These are phyloP conservation scores for Tympanuchus pallidicinctus DNA, from an alignment of 2,113 vertebrate species.

Conservation along the genomic window DNA sequence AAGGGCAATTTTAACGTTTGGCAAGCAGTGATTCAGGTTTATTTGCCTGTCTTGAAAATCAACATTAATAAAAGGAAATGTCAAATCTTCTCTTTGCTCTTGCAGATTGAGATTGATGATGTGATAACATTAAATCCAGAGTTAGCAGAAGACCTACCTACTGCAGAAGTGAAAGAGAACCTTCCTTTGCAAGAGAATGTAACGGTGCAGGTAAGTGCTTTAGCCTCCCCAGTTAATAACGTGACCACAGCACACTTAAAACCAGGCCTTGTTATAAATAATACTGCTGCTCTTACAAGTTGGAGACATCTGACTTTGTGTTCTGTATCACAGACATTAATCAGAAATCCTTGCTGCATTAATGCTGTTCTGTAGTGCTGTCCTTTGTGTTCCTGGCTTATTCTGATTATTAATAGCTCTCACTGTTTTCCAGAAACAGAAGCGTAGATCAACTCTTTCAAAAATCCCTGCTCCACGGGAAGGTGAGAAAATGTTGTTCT, in stretches of 20 bases:
- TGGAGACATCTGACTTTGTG: background rate
- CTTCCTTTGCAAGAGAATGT: conserved; percentile 78
- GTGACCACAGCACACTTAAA: background rate
- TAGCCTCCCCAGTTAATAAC: background rate
- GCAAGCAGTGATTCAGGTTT: background rate
- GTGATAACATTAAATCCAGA: conserved; percentile 78
- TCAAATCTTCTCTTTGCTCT: conserved; percentile 13
- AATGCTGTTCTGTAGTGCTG: background rate
- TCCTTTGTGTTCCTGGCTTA: background rate
- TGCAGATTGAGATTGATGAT: conserved; percentile 78
- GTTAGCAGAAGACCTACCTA: conserved; percentile 52
- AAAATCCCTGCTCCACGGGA: conserved; percentile 81
- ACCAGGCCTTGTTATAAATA: background rate
- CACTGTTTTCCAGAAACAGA: conserved; percentile 74
- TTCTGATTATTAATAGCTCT: background rate
- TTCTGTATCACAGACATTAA: background rate
- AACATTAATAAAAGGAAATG: background rate
- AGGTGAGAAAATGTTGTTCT: conserved; percentile 64
- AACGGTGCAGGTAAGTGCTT: conserved; percentile 70
- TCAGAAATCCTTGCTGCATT: background rate
- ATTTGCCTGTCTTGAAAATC: background rate
- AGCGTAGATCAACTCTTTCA: conserved; percentile 74
- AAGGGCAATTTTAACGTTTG: background rate
- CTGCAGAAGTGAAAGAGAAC: conserved; percentile 71
- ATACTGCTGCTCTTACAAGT: background rate